Percentiles rank a stretch among this genome's conserved stretches.
Conservation (phyloP, 2,113 vertebrate species). For the Crocuta crocuta region DNA sequence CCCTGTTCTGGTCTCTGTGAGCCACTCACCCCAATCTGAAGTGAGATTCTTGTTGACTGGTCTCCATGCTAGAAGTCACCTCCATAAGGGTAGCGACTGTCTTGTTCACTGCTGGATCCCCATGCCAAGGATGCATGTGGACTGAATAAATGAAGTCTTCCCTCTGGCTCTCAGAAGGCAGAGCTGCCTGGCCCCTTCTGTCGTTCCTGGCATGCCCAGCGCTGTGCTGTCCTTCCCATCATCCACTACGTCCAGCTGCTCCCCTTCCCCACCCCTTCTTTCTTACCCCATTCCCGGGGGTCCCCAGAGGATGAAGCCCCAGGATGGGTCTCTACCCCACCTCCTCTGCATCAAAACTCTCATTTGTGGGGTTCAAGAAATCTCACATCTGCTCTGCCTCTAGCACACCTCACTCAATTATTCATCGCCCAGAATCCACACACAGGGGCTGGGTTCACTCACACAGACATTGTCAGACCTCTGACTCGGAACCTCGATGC, state of each 20-base stretch:
- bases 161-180: not conserved
- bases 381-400: slow-evolving; percentile 1
- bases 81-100: accelerated
- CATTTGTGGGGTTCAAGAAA: not conserved
- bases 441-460: not conserved
- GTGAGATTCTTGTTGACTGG: not conserved
- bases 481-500: not conserved
- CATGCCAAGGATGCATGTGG: accelerated
- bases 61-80: not conserved
- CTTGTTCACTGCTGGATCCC: not conserved
- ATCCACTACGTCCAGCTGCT: no score
- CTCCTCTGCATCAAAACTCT: not conserved
- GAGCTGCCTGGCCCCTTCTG: no score
- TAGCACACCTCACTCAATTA: slow-evolving; percentile 32
- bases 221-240: not conserved
- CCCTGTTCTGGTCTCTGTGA: accelerated
- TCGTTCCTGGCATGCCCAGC: accelerated
- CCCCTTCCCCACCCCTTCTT: not conserved
- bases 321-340: not conserved
- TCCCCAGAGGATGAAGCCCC: not conserved
- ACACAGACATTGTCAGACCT: not conserved
- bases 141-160: not conserved
- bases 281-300: not conserved
- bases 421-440: not conserved
- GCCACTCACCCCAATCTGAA: not conserved